Conservation (phyloP, 2,888 invertebrate species). For the Melinaea marsaeus region DNA sequence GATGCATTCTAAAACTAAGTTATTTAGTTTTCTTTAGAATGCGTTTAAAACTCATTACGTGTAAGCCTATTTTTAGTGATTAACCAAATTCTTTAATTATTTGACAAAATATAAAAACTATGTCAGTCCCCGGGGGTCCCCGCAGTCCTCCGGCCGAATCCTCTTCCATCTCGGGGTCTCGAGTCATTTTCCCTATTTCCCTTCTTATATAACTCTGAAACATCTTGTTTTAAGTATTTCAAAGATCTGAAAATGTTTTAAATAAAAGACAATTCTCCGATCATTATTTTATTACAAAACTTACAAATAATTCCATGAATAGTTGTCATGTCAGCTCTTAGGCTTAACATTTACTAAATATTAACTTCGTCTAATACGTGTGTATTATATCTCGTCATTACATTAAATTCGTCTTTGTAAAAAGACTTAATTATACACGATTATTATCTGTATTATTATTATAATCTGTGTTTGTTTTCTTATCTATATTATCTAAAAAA, state of each 20-base stretch:
- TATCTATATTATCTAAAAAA: too few species aligned
- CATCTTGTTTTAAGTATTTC: neutral
- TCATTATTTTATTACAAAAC: constrained; percentile 23
- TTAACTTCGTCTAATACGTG: neutral
- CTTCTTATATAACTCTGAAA: neutral
- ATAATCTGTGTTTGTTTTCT: too few species aligned
- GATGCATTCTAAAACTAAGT: too few species aligned
- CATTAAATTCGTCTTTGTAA: neutral
- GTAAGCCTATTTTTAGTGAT: too few species aligned
- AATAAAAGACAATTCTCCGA: constrained; percentile 15
- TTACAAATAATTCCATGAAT: constrained; percentile 15
- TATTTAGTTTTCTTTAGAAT: too few species aligned
- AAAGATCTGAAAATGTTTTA: neutral
- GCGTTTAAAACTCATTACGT: too few species aligned
- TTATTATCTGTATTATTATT: too few species aligned
- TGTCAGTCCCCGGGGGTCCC: too few species aligned
- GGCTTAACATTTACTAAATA: constrained; percentile 1
- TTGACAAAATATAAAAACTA: too few species aligned
- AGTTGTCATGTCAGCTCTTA: constrained; percentile 12
- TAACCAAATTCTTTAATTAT: too few species aligned
- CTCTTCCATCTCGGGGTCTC: too few species aligned
- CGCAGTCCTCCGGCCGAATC: too few species aligned
- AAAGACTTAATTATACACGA: neutral
- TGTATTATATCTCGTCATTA: neutral
- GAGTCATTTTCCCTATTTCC: neutral